Base-by-base conservation (phyloP, 2,888 invertebrate species). In the Tanytarsus gracilentus region DNA sequence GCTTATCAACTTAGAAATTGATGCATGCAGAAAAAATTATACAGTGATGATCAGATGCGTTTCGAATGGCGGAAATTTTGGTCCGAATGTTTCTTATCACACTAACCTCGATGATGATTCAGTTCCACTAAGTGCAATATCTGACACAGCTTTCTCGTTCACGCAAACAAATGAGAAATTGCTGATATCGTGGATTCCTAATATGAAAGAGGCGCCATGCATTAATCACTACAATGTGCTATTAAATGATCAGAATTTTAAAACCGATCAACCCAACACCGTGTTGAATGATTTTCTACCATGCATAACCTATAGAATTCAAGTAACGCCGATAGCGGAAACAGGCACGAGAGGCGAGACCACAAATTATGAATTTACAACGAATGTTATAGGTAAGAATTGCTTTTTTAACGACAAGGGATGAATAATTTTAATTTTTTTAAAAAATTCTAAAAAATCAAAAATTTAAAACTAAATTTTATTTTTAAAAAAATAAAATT, bases 21-120 rank as follows among this genome's bases (percentile, higher is more conserved):
- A 9, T n/a, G 53, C 53, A 11, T 53, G 53, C 18, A 33, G 14
- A 9, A 53, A 33, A 25, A 53, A 53, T 25, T 53, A 53, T 14
- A 36, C 33, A 21, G 23, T 53, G 9, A n/a, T 14, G 4, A 33
- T 53, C 9, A 27, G 23, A 29, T 53, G 53, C 14, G 36, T 33
- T 9, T 53, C 53, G 14, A 36, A 14, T 4, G 25, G 6, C 9
- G 53, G 36, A 23, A 23, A 1, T 36, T 11, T 11, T 23, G 53
- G 53, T 11, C 18, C 33, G 23, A 23, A 33, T 53, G 53, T 53
- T n/a, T 23, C 21, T 6, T 53, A 53, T 53, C 21, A 53, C 5
- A 53, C 53, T 3, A 9, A 33, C 5, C 23, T 53, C 5, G n/a
- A 36, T 36, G 53, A 53, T 16, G 27, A 36, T 23, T 21, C 21